These are phyloP conservation scores for Cotesia congregata DNA, from an alignment of 2,888 invertebrate species.

Conservation along the genomic window DNA sequence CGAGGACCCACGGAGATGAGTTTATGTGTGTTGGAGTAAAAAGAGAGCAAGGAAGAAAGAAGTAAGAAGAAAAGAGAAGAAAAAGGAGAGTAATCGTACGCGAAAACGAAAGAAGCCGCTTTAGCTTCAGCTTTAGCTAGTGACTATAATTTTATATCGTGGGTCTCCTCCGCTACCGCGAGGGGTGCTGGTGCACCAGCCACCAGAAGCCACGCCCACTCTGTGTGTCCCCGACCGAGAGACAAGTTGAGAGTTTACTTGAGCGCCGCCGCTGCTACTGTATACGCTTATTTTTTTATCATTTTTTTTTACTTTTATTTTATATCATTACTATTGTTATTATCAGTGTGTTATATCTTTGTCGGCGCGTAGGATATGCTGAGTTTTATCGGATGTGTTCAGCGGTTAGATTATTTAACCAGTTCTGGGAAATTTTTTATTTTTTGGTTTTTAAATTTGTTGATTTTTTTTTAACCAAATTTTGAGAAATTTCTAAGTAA, in stretches of 20 bases:
- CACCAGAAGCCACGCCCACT: constrained; percentile 37
- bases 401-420: too few relatives aligned
- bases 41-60: constrained; percentile 18
- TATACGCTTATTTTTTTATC: constrained; percentile 36
- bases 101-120: constrained; percentile 46
- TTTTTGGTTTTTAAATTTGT: too few relatives aligned
- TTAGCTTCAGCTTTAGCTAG: not conserved
- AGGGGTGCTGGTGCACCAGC: constrained; percentile 28
- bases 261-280: constrained; percentile 61
- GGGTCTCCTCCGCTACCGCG: constrained; percentile 18
- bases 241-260: constrained; percentile 56
- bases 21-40: not conserved
- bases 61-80: constrained; percentile 8
- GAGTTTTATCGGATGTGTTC: too few relatives aligned
- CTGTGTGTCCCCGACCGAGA: constrained; percentile 39
- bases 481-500: too few relatives aligned
- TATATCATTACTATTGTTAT: not conserved
- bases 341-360: not conserved
- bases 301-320: constrained; percentile 27
- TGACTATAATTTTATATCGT: constrained; percentile 49
- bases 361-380: too few relatives aligned
- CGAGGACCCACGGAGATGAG: not conserved
- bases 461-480: too few relatives aligned
- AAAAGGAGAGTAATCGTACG: constrained; percentile 35
- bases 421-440: too few relatives aligned